These are phyloP conservation scores for Momotus momota DNA, from an alignment of 2,797 vertebrate species.

Conservation along the genomic window DNA sequence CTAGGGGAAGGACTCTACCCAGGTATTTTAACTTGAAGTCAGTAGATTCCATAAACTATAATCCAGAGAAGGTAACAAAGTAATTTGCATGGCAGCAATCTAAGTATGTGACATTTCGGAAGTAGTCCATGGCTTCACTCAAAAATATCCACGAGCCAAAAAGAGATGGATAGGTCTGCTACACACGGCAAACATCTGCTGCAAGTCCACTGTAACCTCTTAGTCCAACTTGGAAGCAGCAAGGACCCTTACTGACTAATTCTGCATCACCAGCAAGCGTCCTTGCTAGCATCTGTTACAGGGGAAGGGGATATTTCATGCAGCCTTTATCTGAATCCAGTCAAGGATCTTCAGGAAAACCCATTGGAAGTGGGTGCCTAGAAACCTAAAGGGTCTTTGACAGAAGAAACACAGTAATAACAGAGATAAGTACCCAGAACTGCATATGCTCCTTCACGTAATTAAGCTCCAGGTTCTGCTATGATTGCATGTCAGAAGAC, in stretches of 20 bases:
- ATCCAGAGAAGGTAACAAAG: not conserved
- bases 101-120: not conserved
- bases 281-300: constrained; percentile 32
- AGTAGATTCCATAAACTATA: not conserved
- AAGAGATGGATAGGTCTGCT: not conserved
- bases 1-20: not conserved
- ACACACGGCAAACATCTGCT: not conserved
- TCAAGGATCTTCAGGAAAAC: not conserved
- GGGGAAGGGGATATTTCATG: not conserved
- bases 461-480: not conserved
- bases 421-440: not conserved
- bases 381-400: not conserved
- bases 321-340: not conserved
- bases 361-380: not conserved
- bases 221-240: not conserved
- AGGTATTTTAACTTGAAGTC: not conserved
- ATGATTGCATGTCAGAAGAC: not conserved
- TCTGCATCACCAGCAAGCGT: constrained; percentile 18
- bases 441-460: not conserved
- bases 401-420: not conserved
- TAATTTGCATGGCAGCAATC: not conserved
- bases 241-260: constrained; percentile 21
- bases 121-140: not conserved
- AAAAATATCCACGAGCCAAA: not conserved
- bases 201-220: not conserved